These are phyloP conservation scores for Drosophila equinoxialis DNA, from an alignment of 1,140 invertebrate species.

Conservation along the genomic window DNA sequence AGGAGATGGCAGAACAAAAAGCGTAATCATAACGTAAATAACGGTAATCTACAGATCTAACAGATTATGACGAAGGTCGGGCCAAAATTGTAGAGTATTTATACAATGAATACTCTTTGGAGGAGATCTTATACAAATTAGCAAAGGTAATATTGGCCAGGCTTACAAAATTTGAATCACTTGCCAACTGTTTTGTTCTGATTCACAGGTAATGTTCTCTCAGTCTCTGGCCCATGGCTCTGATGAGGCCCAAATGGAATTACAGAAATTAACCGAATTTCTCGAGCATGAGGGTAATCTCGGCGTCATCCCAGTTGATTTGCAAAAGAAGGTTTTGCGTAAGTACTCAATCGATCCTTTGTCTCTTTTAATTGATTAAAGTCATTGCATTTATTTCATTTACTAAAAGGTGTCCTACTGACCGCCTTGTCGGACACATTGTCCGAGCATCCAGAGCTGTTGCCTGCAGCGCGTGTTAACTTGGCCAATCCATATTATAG, in stretches of 20 bases:
- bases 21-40: background rate
- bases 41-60: slow-evolving; percentile 46
- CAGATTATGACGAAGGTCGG: slow-evolving; percentile 83
- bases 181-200: background rate
- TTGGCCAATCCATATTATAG: slow-evolving; percentile 71
- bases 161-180: no score
- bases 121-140: slow-evolving; percentile 90
- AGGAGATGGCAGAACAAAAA: background rate
- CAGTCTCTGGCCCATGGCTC: slow-evolving; percentile 87
- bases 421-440: slow-evolving; percentile 88
- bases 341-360: slow-evolving; percentile 37
- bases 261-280: slow-evolving; percentile 88
- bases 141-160: slow-evolving; percentile 85
- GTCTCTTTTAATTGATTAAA: background rate
- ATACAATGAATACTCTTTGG: slow-evolving; percentile 88
- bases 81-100: slow-evolving; percentile 87
- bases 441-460: slow-evolving; percentile 87
- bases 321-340: slow-evolving; percentile 90
- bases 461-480: slow-evolving; percentile 83
- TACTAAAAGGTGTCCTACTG: slow-evolving; percentile 86
- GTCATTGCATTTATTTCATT: background rate
- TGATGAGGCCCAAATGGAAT: slow-evolving; percentile 86
- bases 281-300: slow-evolving; percentile 88
- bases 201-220: slow-evolving; percentile 87
- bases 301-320: slow-evolving; percentile 87